Evolutionary conservation across 1,140 invertebrate species (phyloP), one percentile per base, ranked within the genome.

Genomic region (Trachymyrmex septentrionalis): DNA sequence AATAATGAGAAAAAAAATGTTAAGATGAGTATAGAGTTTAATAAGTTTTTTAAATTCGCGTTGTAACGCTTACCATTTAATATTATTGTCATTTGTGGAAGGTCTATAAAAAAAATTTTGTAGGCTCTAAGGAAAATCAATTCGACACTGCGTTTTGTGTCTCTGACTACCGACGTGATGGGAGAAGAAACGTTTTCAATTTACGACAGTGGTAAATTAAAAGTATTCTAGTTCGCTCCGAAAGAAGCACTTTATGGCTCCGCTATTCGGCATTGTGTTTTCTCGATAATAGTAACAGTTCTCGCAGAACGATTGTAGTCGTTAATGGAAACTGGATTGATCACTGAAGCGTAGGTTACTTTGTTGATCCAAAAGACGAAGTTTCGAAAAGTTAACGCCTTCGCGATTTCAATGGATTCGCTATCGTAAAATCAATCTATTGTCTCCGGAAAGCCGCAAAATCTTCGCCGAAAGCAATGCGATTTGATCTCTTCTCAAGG

Each of bases 241-340:
- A 61, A 75, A 73, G 38, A 63, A n/a, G 38, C 34, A 61, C 24
- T 50, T 19, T 48, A 38, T 19, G 50, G 50, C 16, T 81, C 14
- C 66, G n/a, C 38, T 84, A 73, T 63, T 84, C 55, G 55, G 2
- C 24, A 84, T 84, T 84, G 80, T 75, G 9, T 7, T 27, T n/a
- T 2, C 1, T 50, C 24, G 38, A 81, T 55, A 80, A 55, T 69
- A 66, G 59, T 78, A 30, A 71, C 50, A 84, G 57, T 50, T 63
- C n/a, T 67, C 30, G 34, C 30, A 44, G 80, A 6, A 34, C 30
- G 30, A 84, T 84, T 75, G 55, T 73, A 61, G 57, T 50, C 80
- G 38, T 44, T 84, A 75, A 84, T 75, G 69, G 69, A 34, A 34
- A 44, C 24, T 34, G 30, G 44, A 84, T 75, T 73, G 55, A 61